Base-by-base conservation (phyloP, 2,113 vertebrate species). In the Oncorhynchus tshawytscha region DNA sequence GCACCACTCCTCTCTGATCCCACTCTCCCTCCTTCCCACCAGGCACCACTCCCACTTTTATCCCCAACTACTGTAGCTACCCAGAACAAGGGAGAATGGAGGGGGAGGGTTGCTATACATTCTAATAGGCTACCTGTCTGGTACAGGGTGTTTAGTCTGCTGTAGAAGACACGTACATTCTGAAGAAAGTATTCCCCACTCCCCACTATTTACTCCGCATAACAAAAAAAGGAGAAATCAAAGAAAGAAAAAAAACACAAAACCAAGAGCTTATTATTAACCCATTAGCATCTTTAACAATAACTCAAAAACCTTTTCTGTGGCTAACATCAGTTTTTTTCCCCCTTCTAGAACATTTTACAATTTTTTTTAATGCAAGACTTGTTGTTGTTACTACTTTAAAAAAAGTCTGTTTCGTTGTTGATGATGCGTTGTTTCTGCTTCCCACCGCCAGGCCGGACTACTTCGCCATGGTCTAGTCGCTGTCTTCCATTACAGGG, bases 401-500 rank as follows among this genome's bases (percentile, higher is more conserved):
- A 11, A 82, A 81, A 66, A 67, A 67, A 67, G 39, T 67, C 24
- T 25, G 84, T 88, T 86, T 90, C 86, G 51, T 54, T 18, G 13
- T 79, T 84, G 75, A 66, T 83, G 85, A 90, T 86, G 87, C 82
- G 77, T 89, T 76, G 77, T 86, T 87, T 81, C 86, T 85, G 74
- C 82, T 87, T 85, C 85, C 51, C 84, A 90, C 83, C 72, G 24
- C 67, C 84, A 82, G 78, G 84, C 77, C 75, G 5, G 73, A 54
- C 4, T 29, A 78, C 45, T 54, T 12, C 4, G 82, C 83, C 73
- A 82, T 67, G 12, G 45, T 84, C 87, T 92, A 96, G 90, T 97
- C 96, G 72, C 95, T 95, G 1, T 97, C 96, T 72, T 98, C 97
- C 0, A 94, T 95, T 87, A 96, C 95, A 4, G 97, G 97, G 86